phyloP scores from a whole-genome alignment of 2,797 vertebrate species.

The Brachyrhaphis roseni region DNA sequence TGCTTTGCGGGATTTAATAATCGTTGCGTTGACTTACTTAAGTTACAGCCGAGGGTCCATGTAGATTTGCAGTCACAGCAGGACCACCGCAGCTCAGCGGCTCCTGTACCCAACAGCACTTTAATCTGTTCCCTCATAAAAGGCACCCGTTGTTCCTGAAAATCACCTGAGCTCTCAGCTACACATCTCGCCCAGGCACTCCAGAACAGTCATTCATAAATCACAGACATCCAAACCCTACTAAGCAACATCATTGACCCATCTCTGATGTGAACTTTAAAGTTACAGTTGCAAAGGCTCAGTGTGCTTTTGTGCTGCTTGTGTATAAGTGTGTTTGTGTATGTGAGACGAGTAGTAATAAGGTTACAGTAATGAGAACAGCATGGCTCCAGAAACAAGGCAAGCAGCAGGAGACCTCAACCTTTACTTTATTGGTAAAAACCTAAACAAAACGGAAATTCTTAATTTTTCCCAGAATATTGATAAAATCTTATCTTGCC shows the following conservation, averaged over 20 bases:
- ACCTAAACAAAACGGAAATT: not conserved
- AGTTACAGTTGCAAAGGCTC: conserved; percentile 26
- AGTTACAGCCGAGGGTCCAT: conserved; percentile 25
- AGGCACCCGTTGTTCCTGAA: conserved; percentile 14
- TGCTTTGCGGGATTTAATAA: conserved; percentile 51
- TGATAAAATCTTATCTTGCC: not conserved
- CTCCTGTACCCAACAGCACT: conserved; percentile 30
- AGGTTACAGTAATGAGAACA: conserved; percentile 64
- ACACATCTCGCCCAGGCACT: conserved; percentile 27
- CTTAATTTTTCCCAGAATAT: not conserved
- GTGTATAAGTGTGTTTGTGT: conserved; percentile 14
- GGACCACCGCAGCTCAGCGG: conserved; percentile 30
- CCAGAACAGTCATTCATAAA: conserved; percentile 39
- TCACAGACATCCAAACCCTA: conserved; percentile 8
- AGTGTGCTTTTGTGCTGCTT: not conserved
- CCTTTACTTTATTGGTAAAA: not conserved
- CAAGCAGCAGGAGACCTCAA: conserved; percentile 29
- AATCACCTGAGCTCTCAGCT: conserved; percentile 13
- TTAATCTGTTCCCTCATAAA: conserved; percentile 33
- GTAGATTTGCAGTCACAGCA: conserved; percentile 29
- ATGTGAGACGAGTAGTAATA: conserved; percentile 10
- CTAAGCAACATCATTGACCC: not conserved
- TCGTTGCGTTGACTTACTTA: conserved; percentile 32
- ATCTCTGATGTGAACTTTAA: conserved; percentile 15
- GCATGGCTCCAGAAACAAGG: conserved; percentile 41